These are phyloP conservation scores for Aphaenogaster floridana DNA, from an alignment of 1,140 invertebrate genomes.

Conservation along the genomic window DNA sequence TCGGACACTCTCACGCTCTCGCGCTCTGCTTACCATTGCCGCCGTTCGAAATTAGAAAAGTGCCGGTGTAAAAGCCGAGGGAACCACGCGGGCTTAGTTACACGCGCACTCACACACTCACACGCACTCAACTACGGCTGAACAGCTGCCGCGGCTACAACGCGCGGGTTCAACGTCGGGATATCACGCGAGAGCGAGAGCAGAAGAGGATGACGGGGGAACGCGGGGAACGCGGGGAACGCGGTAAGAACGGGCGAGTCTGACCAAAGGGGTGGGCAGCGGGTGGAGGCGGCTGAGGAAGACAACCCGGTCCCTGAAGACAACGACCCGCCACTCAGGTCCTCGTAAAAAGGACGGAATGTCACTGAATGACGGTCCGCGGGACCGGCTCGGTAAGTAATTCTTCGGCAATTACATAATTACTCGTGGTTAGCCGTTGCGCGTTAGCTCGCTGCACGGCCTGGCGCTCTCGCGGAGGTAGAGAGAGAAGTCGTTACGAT, in stretches of 20 bases:
- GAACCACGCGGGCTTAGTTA: constrained; percentile 66
- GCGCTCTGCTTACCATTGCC: constrained; percentile 11
- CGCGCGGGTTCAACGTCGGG: constrained; percentile 65
- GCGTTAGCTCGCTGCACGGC: constrained; percentile 64
- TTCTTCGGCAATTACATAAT: constrained; percentile 87
- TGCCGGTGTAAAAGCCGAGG: constrained; percentile 77
- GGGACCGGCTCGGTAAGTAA: constrained; percentile 85
- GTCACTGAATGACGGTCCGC: constrained; percentile 86
- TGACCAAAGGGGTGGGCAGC: background rate
- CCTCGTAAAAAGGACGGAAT: constrained; percentile 86
- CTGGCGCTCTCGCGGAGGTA: constrained; percentile 58
- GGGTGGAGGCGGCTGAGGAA: constrained; percentile 23
- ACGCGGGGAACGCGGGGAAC: background rate
- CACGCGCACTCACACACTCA: constrained; percentile 12
- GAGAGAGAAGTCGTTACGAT: constrained; percentile 85
- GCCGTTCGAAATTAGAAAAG: constrained; percentile 81
- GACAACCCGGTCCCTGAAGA: constrained; percentile 65
- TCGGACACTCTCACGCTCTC: constrained; percentile 52
- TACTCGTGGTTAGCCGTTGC: constrained; percentile 82
- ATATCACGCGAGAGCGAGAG: constrained; percentile 78
- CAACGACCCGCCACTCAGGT: constrained; percentile 82
- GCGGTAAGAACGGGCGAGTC: background rate
- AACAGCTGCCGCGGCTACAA: constrained; percentile 67
- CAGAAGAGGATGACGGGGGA: background rate
- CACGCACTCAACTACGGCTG: constrained; percentile 19